Evolutionary conservation across 2,113 vertebrate species (phyloP).

Genomic region (Pseudorasbora parva): DNA sequence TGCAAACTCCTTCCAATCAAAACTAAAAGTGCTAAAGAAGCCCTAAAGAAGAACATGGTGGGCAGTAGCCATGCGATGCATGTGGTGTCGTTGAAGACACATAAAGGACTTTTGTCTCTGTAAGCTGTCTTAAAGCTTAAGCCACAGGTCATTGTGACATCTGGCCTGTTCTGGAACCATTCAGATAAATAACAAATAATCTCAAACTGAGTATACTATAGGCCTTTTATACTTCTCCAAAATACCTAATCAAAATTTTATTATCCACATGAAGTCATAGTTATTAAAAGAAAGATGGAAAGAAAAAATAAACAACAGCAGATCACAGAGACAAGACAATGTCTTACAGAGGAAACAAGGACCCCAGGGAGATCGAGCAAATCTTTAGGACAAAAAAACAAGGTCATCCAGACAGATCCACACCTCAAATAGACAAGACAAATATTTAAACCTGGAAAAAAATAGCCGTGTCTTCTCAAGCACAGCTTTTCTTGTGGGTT

Average conservation of each 20-base stretch:
- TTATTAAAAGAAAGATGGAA: neutral
- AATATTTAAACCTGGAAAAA: neutral
- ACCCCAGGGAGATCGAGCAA: neutral
- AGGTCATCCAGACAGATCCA: neutral
- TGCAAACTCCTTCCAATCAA: neutral
- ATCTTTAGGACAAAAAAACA: conserved; percentile 25
- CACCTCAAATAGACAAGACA: conserved; percentile 26
- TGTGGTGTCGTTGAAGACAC: conserved; percentile 18
- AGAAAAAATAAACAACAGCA: conserved; percentile 16
- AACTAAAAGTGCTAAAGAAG: neutral
- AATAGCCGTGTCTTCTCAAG: neutral
- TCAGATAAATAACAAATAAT: conserved; percentile 37
- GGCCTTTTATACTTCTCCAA: neutral
- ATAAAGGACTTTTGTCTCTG: neutral
- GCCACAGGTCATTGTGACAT: conserved; percentile 6
- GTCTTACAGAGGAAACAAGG: conserved; percentile 20
- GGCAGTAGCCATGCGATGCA: neutral
- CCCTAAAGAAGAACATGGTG: neutral
- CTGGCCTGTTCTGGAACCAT: conserved; percentile 3
- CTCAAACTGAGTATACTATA: neutral
- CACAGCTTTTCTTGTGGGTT: neutral
- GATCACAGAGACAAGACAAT: neutral
- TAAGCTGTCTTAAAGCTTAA: conserved; percentile 7
- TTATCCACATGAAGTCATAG: neutral
- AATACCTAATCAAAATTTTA: conserved; percentile 25